Base-by-base conservation (phyloP, 2,888 invertebrate species). In the Mesopsocus fuscifrons region DNA sequence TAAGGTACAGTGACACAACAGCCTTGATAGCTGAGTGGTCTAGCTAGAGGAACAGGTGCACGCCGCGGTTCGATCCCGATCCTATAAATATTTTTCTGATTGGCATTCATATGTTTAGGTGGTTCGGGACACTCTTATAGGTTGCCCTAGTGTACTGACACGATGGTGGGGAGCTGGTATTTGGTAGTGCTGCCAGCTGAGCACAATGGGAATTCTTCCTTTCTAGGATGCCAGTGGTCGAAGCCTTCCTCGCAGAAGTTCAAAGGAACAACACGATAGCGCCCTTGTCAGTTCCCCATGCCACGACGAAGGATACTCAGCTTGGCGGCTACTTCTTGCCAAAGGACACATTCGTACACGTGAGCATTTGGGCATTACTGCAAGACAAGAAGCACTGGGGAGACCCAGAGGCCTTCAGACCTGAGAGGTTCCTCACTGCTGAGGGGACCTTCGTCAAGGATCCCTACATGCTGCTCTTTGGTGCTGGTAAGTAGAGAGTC, bases 331-430 rank as follows among this genome's bases (percentile, higher is more conserved):
- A 49, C 32, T 17, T 21, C 34, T 43, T 50, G 16, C 48, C 49
- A 2, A 49, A 50, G 47, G 49, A 44, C 31, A 46, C 49, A 3
- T 41, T 46, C 15, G 17, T 51, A 4, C 30, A 45, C 6, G 15
- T 48, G 5, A 52, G 47, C 31, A 18, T 52, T 6, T 46, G 48
- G 45, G 45, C 45, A 20, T 20, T 50, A 11, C 41, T 43, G 11
- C 45, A 47, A 22, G 51, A 52, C 42, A 41, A 31, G 2, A 42
- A 44, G 2, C 46, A 47, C 23, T 52, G 52, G 52, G 47, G 49
- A 6, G 51, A 52, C 42, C 51, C 51, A 16, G 48, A 51, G 30
- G 45, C 40, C 11, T 52, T 52, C 43, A 41, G 50, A 15, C 52
- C 52, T 2, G 49, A 50, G 42, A 45, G 52, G 8, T 48, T 48